Base-by-base conservation (phyloP, 1,140 invertebrate species). In the Danaus plexippus region DNA sequence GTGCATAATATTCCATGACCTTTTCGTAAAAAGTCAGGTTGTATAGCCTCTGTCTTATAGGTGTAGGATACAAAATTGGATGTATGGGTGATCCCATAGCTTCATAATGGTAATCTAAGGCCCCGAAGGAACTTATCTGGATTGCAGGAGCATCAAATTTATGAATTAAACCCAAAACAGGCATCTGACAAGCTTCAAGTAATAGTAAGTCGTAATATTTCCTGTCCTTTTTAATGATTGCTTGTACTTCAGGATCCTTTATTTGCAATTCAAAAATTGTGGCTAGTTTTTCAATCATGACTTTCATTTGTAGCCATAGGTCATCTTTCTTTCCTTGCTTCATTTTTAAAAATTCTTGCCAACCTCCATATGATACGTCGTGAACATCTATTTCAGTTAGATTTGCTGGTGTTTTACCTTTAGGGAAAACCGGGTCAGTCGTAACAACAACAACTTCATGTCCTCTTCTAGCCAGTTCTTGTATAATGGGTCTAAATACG, bases 401-500 rank as follows among this genome's bases (percentile, higher is more conserved):
- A 42, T 75, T 77, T 18, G 53, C 43, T 7, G 69, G 71, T 7
- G 53, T 44, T 42, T 70, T 8, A 0, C 71, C 64, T 9, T 74
- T 72, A 40, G 65, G 48, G 42, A 68, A 71, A 1, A 48, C 66
- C 18, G 84, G 81, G 64, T 84, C 71, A 9, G 81, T 61, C 6
- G 84, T 87, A 3, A 85, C 59, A 0, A 80, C 66, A 6, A 80
- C 78, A 1, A 90, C 66, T 52, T 87, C 67, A 63, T 90, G 89
- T n/a, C 88, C 89, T 46, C 77, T 62, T 44, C 73, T 78, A 0
- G 72, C 78, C 13, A 90, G 66, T 46, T 79, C 82, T 54, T 77
- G 71, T 41, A 75, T 75, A 1, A 89, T 13, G 10, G 87, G 72
- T 55, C 78, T 65, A 54, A 85, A 89, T 2, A 88, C 83, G 9